Conservation (phyloP, 1,140 invertebrate genomes). For the Aphelenchoides avenae region DNA sequence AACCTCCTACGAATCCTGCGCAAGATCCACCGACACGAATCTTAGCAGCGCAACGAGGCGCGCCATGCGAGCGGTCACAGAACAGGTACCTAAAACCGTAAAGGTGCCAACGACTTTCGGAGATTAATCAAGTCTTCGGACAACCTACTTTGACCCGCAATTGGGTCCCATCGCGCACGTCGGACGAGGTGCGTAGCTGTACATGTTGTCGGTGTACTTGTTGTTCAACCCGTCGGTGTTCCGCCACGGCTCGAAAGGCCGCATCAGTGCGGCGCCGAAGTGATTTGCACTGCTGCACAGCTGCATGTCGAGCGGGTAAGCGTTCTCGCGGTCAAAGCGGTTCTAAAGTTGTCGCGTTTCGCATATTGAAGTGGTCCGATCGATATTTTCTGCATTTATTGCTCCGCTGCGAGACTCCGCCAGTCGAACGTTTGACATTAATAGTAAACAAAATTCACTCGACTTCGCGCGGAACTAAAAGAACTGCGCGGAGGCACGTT, state of each 20-base stretch:
- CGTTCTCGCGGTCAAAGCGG: constrained; percentile 30
- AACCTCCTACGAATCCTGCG: constrained; percentile 24
- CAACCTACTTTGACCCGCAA: not conserved
- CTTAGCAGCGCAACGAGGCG: constrained; percentile 46
- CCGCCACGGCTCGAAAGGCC: constrained; percentile 34
- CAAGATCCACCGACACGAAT: constrained; percentile 44
- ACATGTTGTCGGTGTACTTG: constrained; percentile 51
- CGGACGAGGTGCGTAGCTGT: constrained; percentile 45
- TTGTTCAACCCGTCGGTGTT: constrained; percentile 48
- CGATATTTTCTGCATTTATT: too few species aligned
- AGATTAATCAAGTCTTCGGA: too few species aligned
- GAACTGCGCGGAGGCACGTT: too few species aligned
- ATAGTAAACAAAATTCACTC: too few species aligned
- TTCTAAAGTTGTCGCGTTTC: constrained; percentile 28
- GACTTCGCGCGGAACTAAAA: too few species aligned
- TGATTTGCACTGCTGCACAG: constrained; percentile 33
- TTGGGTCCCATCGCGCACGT: constrained; percentile 17
- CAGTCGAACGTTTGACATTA: too few species aligned
- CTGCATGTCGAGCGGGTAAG: constrained; percentile 36
- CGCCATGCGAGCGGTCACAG: constrained; percentile 48
- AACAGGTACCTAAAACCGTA: constrained; percentile 48
- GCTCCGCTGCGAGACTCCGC: too few species aligned
- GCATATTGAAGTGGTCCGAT: too few species aligned
- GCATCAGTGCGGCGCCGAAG: constrained; percentile 38
- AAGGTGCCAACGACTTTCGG: constrained; percentile 19